These are phyloP conservation scores for Cheilosia impressa DNA, from an alignment of 2,888 invertebrate genomes.

Conservation along the genomic window DNA sequence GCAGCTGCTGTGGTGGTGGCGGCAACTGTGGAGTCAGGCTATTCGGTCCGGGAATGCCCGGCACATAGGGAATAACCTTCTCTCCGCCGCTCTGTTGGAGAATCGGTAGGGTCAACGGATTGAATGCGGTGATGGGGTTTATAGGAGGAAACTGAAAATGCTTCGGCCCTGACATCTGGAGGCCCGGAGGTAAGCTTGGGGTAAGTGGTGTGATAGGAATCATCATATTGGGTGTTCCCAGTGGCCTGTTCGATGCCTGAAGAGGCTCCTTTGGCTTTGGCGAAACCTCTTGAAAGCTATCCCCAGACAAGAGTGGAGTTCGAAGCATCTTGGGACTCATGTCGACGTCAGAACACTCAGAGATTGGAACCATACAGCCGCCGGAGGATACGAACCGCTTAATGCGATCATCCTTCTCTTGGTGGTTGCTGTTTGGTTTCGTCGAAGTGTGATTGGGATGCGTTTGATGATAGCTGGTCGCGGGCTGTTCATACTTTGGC, in stretches of 20 bases:
- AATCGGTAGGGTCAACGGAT: conserved; percentile 88
- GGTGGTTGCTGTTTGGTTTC: conserved; percentile 82
- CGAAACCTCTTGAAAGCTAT: conserved; percentile 87
- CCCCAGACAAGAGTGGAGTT: conserved; percentile 92
- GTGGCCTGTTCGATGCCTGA: conserved; percentile 78
- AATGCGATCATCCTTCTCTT: conserved; percentile 84
- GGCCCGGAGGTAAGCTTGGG: conserved; percentile 85
- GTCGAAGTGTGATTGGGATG: conserved; percentile 13
- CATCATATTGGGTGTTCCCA: conserved; percentile 84
- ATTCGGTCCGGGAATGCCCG: conserved; percentile 94
- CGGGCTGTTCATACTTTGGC: conserved; percentile 58
- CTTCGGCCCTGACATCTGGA: conserved; percentile 78
- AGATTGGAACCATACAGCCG: conserved; percentile 86
- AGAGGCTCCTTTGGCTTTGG: conserved; percentile 77
- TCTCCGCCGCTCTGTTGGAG: conserved; percentile 86
- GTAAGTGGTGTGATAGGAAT: conserved; percentile 86
- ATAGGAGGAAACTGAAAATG: conserved; percentile 88
- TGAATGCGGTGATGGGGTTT: conserved; percentile 88
- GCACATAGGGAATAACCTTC: conserved; percentile 92
- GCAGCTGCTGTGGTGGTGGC: conserved; percentile 82
- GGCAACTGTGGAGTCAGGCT: conserved; percentile 84
- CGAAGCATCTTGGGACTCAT: conserved; percentile 90
- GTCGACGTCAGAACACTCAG: conserved; percentile 86
- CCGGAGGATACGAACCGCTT: conserved; percentile 82
- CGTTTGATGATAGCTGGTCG: conserved; percentile 38